Percentiles rank a stretch among this genome's conserved stretches.
These are phyloP conservation scores for Oscheius sp. DNA, from an alignment of 2,888 invertebrate genomes.

Conservation along the genomic window DNA sequence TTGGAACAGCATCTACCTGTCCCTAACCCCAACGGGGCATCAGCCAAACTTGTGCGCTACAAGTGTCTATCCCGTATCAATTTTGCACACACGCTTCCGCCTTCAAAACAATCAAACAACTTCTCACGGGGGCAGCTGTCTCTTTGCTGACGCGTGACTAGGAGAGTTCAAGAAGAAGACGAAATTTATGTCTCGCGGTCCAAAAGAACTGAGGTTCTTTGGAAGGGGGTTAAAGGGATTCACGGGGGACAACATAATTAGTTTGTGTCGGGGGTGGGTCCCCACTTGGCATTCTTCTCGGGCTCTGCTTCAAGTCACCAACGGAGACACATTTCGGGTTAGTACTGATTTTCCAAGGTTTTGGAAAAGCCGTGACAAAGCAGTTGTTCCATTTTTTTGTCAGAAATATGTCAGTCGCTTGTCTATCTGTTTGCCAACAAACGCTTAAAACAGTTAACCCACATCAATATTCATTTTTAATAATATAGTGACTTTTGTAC, in stretches of 20 bases:
- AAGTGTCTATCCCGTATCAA: background rate
- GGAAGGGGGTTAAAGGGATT: conserved; percentile 19
- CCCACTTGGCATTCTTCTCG: conserved; percentile 1
- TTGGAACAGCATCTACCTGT: too few species aligned
- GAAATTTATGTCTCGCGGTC: conserved; percentile 7
- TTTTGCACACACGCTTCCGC: background rate
- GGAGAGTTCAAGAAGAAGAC: background rate
- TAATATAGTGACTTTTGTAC: too few species aligned
- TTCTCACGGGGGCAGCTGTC: conserved; percentile 10
- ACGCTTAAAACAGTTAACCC: too few species aligned
- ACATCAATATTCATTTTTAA: too few species aligned
- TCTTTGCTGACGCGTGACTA: conserved; percentile 5
- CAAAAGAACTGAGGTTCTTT: background rate
- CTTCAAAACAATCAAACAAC: background rate
- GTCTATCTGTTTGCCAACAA: too few species aligned
- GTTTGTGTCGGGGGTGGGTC: conserved; percentile 11
- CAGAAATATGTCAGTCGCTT: background rate
- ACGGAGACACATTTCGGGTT: too few species aligned
- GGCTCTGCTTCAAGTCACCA: conserved; percentile 4
- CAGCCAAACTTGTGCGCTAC: background rate
- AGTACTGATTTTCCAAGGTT: too few species aligned
- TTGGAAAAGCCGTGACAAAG: background rate
- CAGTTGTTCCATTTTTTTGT: background rate
- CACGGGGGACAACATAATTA: conserved; percentile 22
- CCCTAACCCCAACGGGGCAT: too few species aligned